Percentiles rank a stretch among this genome's conserved stretches.
Conservation (phyloP, 2,888 invertebrate genomes). For the Silvanus unidentatus region DNA sequence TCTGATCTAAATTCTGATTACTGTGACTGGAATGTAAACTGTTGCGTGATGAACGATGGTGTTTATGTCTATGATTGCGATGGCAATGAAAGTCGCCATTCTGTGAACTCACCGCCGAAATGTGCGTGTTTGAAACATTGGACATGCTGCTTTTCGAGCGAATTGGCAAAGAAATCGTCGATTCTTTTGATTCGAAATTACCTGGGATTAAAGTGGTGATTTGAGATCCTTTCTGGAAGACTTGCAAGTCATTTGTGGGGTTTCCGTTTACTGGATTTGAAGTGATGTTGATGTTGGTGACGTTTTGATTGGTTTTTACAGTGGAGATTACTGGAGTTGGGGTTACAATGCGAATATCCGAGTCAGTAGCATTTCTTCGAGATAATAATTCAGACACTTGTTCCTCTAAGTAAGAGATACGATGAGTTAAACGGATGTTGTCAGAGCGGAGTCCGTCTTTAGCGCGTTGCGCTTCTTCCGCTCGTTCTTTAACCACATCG, state of each 20-base stretch:
- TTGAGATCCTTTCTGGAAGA: constrained; percentile 76
- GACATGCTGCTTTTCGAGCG: constrained; percentile 51
- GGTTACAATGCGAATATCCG: constrained; percentile 32
- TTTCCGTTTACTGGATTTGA: constrained; percentile 46
- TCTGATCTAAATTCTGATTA: constrained; percentile 49
- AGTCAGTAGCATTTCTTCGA: constrained; percentile 38
- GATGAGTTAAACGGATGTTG: constrained; percentile 77
- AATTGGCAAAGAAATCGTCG: constrained; percentile 40
- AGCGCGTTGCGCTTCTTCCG: constrained; percentile 58
- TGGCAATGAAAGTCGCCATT: constrained; percentile 33
- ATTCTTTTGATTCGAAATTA: constrained; percentile 47
- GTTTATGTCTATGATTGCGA: constrained; percentile 32
- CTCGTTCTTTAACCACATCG: constrained; percentile 53
- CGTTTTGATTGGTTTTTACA: constrained; percentile 58
- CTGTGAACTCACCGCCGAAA: constrained; percentile 39
- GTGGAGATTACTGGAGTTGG: constrained; percentile 43
- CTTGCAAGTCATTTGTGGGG: constrained; percentile 46
- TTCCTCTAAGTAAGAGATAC: constrained; percentile 85
- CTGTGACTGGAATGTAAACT: constrained; percentile 46
- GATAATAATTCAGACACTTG: constrained; percentile 55
- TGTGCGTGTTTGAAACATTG: constrained; percentile 53
- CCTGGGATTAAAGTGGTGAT: constrained; percentile 68
- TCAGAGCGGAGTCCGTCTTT: constrained; percentile 66
- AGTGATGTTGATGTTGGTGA: constrained; percentile 67
- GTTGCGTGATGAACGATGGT: constrained; percentile 35